Evolutionary conservation across 2,888 invertebrate genomes (phyloP).

Genomic region (Caenorhabditis imperialis): DNA sequence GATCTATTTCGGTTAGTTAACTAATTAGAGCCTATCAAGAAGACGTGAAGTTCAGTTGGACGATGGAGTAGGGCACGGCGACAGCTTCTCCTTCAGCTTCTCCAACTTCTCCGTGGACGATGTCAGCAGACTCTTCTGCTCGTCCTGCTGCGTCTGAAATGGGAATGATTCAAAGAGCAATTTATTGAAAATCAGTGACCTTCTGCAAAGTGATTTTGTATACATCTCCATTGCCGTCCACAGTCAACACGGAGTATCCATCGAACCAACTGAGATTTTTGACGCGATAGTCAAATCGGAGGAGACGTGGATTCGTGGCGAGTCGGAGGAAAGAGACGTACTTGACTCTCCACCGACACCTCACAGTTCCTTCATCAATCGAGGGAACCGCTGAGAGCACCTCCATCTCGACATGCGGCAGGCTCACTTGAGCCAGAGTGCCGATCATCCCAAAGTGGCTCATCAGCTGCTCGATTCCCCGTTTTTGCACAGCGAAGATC

Average conservation of each 20-base stretch:
- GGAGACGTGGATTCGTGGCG: slow-evolving; percentile 57
- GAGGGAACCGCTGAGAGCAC: slow-evolving; percentile 63
- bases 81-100: slow-evolving; percentile 48
- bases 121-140: slow-evolving; percentile 33
- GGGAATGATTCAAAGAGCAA: no score
- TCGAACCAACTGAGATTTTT: slow-evolving; percentile 74
- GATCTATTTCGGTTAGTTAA: slow-evolving; percentile 32
- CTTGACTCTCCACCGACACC: slow-evolving; percentile 74
- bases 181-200: slow-evolving; percentile 22
- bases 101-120: slow-evolving; percentile 52
- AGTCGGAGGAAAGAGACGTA: slow-evolving; percentile 66
- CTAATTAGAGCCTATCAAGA: slow-evolving; percentile 8
- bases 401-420: slow-evolving; percentile 72
- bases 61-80: slow-evolving; percentile 5
- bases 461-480: slow-evolving; percentile 68
- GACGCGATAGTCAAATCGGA: slow-evolving; percentile 60
- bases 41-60: not conserved
- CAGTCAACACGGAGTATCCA: slow-evolving; percentile 73
- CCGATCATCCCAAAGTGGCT: slow-evolving; percentile 69
- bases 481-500: slow-evolving; percentile 64
- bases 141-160: slow-evolving; percentile 50
- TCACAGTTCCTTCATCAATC: slow-evolving; percentile 76
- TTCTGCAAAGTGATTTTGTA: slow-evolving; percentile 68
- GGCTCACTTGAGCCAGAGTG: slow-evolving; percentile 56
- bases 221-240: slow-evolving; percentile 76